These are phyloP conservation scores for Plebejus argus DNA, from an alignment of 2,888 invertebrate species.

Conservation along the genomic window DNA sequence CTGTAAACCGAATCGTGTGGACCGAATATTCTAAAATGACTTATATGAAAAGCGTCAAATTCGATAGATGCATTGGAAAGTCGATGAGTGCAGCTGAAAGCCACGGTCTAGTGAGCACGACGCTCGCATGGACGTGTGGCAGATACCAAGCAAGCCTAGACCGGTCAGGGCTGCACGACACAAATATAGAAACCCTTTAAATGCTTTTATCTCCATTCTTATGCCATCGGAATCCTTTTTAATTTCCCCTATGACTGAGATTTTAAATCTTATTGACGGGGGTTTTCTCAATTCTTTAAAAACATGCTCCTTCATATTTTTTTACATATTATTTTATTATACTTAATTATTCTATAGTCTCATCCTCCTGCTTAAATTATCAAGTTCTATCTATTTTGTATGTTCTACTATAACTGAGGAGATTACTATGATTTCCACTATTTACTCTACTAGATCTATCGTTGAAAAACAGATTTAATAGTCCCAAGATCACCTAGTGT, in stretches of 20 bases:
- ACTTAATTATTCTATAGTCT: not conserved
- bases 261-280: not conserved
- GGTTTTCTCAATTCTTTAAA: not conserved
- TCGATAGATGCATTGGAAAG: conserved; percentile 52
- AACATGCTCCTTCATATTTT: not conserved
- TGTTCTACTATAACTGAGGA: not conserved
- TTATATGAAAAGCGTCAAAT: conserved; percentile 45
- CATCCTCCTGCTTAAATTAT: not conserved
- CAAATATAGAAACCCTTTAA: not conserved
- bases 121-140: conserved; percentile 61
- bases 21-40: conserved; percentile 24
- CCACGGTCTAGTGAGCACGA: conserved; percentile 70
- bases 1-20: conserved; percentile 22
- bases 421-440: not conserved
- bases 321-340: too few relatives aligned
- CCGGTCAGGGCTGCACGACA: conserved; percentile 18
- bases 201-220: not conserved
- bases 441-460: not conserved
- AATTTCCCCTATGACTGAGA: conserved; percentile 5
- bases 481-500: too few relatives aligned
- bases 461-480: too few relatives aligned
- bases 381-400: not conserved
- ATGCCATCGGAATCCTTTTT: not conserved
- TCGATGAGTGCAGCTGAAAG: conserved; percentile 55
- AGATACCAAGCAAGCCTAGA: conserved; percentile 60